A percentile compares a stretch with the other conserved stretches of the same genome.
phyloP scores from a whole-genome alignment of 2,888 invertebrate genomes.

The Hirtodrosophila confusa region DNA sequence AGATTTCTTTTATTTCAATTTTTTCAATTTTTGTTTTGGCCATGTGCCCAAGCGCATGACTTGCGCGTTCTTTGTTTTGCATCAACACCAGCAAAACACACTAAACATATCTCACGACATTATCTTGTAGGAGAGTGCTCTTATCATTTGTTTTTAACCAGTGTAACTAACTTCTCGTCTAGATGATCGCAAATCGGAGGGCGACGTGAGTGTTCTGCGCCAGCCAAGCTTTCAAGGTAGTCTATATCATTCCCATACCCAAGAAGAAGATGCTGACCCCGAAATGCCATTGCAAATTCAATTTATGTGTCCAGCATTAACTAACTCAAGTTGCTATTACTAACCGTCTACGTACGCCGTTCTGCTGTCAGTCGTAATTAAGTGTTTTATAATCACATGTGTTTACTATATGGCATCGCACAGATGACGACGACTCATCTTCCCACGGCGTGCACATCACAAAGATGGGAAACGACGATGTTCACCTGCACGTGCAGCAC shows the following conservation, averaged over 20 bases:
- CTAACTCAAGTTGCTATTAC: slow-evolving; percentile 24
- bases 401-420: slow-evolving; percentile 17
- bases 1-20: slow-evolving; percentile 42
- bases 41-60: slow-evolving; percentile 71
- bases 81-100: slow-evolving; percentile 42
- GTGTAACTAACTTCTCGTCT: slow-evolving; percentile 66
- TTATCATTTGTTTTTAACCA: slow-evolving; percentile 36
- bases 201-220: slow-evolving; percentile 81
- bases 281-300: background rate
- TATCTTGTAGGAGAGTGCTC: slow-evolving; percentile 28
- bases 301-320: slow-evolving; percentile 18
- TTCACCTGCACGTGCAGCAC: slow-evolving; percentile 91
- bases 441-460: slow-evolving; percentile 83
- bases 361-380: slow-evolving; percentile 34
- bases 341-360: slow-evolving; percentile 11
- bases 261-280: background rate
- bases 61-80: slow-evolving; percentile 71
- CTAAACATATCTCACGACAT: slow-evolving; percentile 15
- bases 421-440: slow-evolving; percentile 83
- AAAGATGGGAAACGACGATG: slow-evolving; percentile 87
- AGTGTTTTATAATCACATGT: slow-evolving; percentile 47
- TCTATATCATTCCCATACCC: background rate
- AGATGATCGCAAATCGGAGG: slow-evolving; percentile 84
- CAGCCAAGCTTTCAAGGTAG: slow-evolving; percentile 83
- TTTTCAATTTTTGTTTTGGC: slow-evolving; percentile 59